Conservation (phyloP, 2,113 vertebrate species). For the Heloderma charlesbogerti region DNA sequence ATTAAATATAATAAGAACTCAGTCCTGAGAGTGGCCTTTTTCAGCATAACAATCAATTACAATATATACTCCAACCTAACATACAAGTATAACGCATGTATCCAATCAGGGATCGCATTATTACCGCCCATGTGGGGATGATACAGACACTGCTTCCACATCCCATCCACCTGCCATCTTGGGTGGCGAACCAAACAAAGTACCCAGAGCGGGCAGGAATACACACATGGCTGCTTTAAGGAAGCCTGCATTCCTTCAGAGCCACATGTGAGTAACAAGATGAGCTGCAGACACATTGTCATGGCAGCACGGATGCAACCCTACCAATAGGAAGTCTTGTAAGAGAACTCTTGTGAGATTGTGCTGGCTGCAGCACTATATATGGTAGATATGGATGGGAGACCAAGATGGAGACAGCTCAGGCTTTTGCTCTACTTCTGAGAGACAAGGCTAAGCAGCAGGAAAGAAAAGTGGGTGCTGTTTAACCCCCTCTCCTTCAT, state of each 20-base stretch:
- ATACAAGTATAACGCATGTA: background rate
- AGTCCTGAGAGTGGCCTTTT: background rate
- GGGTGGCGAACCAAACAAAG: background rate
- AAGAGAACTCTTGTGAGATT: no score
- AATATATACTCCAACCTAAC: background rate
- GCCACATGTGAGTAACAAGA: background rate
- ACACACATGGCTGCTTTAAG: background rate
- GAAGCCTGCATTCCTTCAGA: background rate
- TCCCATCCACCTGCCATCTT: background rate
- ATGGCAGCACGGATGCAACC: background rate
- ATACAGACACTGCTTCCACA: background rate
- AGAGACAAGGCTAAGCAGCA: background rate
- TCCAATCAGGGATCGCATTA: background rate
- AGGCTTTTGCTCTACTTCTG: background rate
- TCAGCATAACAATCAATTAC: background rate
- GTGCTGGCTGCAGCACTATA: background rate
- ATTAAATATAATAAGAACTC: background rate
- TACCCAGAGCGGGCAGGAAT: background rate
- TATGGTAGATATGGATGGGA: background rate
- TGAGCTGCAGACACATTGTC: background rate
- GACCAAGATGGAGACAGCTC: background rate
- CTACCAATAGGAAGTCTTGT: background rate
- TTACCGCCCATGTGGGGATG: background rate
- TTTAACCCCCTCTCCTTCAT: no score
- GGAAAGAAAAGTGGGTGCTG: background rate